Evolutionary conservation across 2,797 vertebrate genomes (phyloP), one percentile per base, ranked within the genome.

Genomic region (Tapirus indicus): DNA sequence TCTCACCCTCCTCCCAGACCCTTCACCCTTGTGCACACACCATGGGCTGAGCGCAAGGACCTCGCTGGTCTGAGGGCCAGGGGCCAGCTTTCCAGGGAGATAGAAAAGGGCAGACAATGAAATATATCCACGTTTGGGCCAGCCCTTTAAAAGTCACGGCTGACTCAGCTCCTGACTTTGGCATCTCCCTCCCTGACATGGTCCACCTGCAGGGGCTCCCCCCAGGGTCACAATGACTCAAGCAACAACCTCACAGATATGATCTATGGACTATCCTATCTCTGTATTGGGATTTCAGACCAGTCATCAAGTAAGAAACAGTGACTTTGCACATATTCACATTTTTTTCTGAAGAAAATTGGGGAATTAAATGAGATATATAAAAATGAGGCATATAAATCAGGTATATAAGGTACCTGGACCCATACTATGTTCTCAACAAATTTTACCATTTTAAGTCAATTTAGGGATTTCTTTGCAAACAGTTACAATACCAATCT

Each of bases 1-100:
- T 18, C 6, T 21, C 44, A 3, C 0, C 29, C 14, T 29, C 14
- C 6, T 17, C 35, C 13, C 52, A 14, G 29, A 29, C 10, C 44
- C 16, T 29, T 32, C 1, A 0, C 17, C 27, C 47, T 27, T 6
- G 23, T 44, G 17, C 2, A 6, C 25, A 32, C 35, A 7, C 2
- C 44, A 5, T 3, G 4, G 38, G 20, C 77, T 10, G 27, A 32
- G 47, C 29, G 2, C 64, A 7, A 58, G 35, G 35, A 21, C 58
- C 7, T 32, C 35, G 16, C 25, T 17, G 16, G 79, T 44, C 58
- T 7, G 9, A 32, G 4, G 79, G 14, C 23, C 32, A 44, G 32
- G 41, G 25, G 4, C 47, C 71, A 35, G 20, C 27, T 54, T 25
- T 80, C 47, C 80, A 41, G 7, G 9, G 4, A 83, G 20, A 32